phyloP scores from a whole-genome alignment of 1,140 invertebrate genomes.

The Calliopsis andreniformis region DNA sequence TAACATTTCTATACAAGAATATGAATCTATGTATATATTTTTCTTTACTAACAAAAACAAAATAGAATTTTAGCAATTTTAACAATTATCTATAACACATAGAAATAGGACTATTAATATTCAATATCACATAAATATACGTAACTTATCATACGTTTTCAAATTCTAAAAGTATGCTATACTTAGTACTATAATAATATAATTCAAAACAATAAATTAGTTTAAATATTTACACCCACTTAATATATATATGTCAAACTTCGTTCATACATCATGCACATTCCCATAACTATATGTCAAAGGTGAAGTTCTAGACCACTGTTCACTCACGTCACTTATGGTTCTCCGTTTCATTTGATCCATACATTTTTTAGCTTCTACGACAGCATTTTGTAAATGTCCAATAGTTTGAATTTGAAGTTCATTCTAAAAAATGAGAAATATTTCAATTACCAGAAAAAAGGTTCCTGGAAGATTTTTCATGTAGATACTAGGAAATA shows the following conservation, averaged over 20 bases:
- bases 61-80: slow-evolving; percentile 7
- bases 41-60: neutral
- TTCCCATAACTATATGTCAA: slow-evolving; percentile 75
- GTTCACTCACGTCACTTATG: slow-evolving; percentile 77
- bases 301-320: slow-evolving; percentile 75
- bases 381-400: slow-evolving; percentile 76
- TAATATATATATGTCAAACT: slow-evolving; percentile 40
- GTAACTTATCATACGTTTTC: neutral
- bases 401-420: slow-evolving; percentile 78
- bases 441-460: neutral
- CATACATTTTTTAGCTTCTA: slow-evolving; percentile 76
- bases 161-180: neutral
- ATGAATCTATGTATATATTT: slow-evolving; percentile 8
- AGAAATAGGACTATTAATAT: neutral
- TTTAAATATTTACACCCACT: slow-evolving; percentile 3
- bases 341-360: slow-evolving; percentile 76
- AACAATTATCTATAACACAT: slow-evolving; percentile 10
- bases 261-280: slow-evolving; percentile 80
- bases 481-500: too few species aligned
- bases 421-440: slow-evolving; percentile 69
- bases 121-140: slow-evolving; percentile 3
- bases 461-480: too few species aligned
- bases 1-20: neutral
- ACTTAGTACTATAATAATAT: too few species aligned
- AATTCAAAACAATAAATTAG: too few species aligned